phyloP scores from a whole-genome alignment of 1,140 invertebrate genomes.

The Hermetia illucens region DNA sequence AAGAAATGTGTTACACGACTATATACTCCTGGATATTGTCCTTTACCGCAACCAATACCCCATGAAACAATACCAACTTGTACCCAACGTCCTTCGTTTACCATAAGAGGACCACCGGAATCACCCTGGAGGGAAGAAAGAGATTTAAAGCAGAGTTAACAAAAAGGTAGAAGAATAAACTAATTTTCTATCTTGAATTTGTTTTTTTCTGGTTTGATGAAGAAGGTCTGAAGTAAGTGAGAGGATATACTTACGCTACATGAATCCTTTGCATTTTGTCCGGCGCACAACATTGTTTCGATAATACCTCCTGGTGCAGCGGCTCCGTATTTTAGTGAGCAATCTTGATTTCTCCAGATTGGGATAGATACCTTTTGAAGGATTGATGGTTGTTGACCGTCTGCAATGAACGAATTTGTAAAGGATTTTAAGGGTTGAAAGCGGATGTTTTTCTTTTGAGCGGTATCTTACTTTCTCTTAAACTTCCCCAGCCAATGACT shows the following conservation, averaged over 20 bases:
- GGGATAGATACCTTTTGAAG: constrained; percentile 72
- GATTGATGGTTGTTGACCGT: constrained; percentile 63
- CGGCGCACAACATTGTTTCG: constrained; percentile 75
- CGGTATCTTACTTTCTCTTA: constrained; percentile 52
- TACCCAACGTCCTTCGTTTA: constrained; percentile 61
- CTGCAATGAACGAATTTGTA: constrained; percentile 28
- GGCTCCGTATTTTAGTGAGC: constrained; percentile 63
- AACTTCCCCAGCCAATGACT: constrained; percentile 73
- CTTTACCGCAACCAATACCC: constrained; percentile 87
- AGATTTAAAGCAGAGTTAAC: neutral
- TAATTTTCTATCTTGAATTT: neutral
- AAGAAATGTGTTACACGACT: constrained; percentile 57
- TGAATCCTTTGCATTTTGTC: constrained; percentile 65
- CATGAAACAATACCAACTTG: constrained; percentile 85
- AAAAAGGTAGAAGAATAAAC: constrained; percentile 1
- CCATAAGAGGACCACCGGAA: constrained; percentile 79
- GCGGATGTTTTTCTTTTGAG: too few relatives aligned
- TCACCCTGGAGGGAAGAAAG: constrained; percentile 54
- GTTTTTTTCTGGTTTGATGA: neutral
- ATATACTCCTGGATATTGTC: constrained; percentile 68
- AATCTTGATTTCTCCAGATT: constrained; percentile 68
- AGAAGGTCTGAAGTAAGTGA: neutral
- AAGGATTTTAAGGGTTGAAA: too few relatives aligned
- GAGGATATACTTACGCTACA: constrained; percentile 57
- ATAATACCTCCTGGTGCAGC: constrained; percentile 78